Evolutionary conservation across 1,140 invertebrate genomes (phyloP), one percentile per base, ranked within the genome.

Genomic region (Scaptomyza montana): DNA sequence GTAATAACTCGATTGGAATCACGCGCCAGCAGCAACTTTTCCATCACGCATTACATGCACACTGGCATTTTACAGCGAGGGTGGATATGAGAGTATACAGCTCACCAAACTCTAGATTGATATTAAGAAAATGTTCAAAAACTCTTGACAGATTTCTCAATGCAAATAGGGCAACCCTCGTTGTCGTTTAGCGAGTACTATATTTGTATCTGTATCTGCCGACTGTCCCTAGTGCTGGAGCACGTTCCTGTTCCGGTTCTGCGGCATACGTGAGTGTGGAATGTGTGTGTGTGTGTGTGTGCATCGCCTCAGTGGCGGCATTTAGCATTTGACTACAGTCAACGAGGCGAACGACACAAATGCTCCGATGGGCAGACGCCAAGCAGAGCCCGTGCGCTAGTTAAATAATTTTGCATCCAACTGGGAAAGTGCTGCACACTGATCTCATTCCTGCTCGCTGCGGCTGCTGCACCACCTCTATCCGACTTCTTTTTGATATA

Each of bases 1-100:
- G 84, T 89, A 89, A 89, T 89, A 89, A 89, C 84, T 89, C 84
- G 84, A 89, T 89, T 89, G 84, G 84, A 89, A 89, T 89, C 85
- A 89, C 84, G 85, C 84, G 85, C 84, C 84, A 89, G 68, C 80
- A 84, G 79, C 84, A 89, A 84, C 84, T 85, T 89, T 89, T 89
- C 79, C 84, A 89, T 89, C 84, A 89, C 74, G 74, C 77, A 84
- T 89, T 80, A 75, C 79, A 74, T 81, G 68, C 68, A 71, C 77
- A 78, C 36, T 74, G 59, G 45, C 64, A 66, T 56, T 65, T 41
- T 50, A 41, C 46, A 33, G 16, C 55, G 59, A 72, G 68, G 51
- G 28, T 19, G 7, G 55, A 12, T n/a, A 25, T 16, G 6, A 16
- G 8, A 41, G 6, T 53, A 25, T 25, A 4, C 19, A 28, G 7